Base-by-base conservation (phyloP, 2,888 invertebrate genomes). In the Hyppa rectilinea region DNA sequence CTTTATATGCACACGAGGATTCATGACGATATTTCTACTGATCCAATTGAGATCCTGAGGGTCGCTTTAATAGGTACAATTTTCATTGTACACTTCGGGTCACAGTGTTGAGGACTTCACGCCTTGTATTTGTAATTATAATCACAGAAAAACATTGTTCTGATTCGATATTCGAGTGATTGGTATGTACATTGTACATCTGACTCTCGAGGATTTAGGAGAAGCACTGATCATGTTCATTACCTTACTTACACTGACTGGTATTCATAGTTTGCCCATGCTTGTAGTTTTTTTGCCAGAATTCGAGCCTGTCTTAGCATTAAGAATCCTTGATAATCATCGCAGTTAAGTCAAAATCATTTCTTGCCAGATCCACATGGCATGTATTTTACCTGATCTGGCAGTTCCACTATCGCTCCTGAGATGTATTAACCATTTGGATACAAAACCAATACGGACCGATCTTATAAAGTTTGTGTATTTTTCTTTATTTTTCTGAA, bases 41-140 rank as follows among this genome's bases (percentile, higher is more conserved):
- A 86, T 83, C 89, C 95, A 94, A 94, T 95, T 94, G 94, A 92
- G 91, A 88, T 90, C 89, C 90, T 91, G 89, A 88, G 91, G 84
- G 90, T 89, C 89, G 85, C 84, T 87, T 89, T 91, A 93, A 90
- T 91, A 80, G 90, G 87, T 85, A 90, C 90, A 90, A 92, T 92
- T 89, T 89, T 87, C 88, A 79, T 70, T 69, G 93, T 94, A 94
- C 92, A 90, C 74, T 91, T 89, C 76, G 67, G 71, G 43, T 74
- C 87, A 90, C 58, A 86, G 79, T 80, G 63, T 75, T 71, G 55
- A 50, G 31, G 59, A 61, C 52, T 76, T 65, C 43, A 60, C 59
- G 64, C 74, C 64, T 78, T 59, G 14, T 63, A 26, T 66, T 71
- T 49, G 40, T 60, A 71, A 60, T 81, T 60, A 53, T 49, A 43